These are phyloP conservation scores for Montipora sp. DNA, from an alignment of 64 coral and sea anemone species.

Conservation along the genomic window DNA sequence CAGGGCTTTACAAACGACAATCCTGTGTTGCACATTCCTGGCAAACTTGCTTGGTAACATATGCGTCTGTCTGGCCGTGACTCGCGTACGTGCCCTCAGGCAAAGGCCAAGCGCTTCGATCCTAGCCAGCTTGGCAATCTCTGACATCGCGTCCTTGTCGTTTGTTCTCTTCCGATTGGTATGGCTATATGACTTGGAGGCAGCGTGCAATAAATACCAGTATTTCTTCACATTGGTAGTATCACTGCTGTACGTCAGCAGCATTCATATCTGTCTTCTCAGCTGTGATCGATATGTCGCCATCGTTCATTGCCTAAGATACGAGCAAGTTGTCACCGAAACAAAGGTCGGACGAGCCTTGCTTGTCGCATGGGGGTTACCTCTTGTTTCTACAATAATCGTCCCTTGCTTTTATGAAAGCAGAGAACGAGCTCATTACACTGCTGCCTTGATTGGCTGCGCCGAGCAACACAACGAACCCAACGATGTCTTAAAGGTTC, in stretches of 20 bases:
- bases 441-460: neutral
- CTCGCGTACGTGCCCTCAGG: neutral
- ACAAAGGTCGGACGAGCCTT: neutral
- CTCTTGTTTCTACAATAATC: neutral
- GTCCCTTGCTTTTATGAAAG: neutral
- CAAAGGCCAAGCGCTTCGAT: conserved; percentile 22
- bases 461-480: neutral
- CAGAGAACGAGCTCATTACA: neutral
- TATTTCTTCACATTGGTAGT: neutral
- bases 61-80: conserved; percentile 24
- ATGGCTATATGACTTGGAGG: neutral
- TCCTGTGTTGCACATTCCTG: neutral
- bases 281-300: conserved; percentile 59
- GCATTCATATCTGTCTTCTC: conserved; percentile 30
- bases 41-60: conserved; percentile 13
- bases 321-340: neutral
- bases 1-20: neutral
- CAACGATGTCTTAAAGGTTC: neutral
- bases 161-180: conserved; percentile 30
- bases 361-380: neutral
- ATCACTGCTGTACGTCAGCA: neutral
- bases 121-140: conserved; percentile 49
- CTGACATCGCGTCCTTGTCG: neutral
- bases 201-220: neutral
- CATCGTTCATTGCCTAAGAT: conserved; percentile 30